These are phyloP conservation scores for Artibeus lituratus DNA, from an alignment of 2,797 vertebrate species.

Conservation along the genomic window DNA sequence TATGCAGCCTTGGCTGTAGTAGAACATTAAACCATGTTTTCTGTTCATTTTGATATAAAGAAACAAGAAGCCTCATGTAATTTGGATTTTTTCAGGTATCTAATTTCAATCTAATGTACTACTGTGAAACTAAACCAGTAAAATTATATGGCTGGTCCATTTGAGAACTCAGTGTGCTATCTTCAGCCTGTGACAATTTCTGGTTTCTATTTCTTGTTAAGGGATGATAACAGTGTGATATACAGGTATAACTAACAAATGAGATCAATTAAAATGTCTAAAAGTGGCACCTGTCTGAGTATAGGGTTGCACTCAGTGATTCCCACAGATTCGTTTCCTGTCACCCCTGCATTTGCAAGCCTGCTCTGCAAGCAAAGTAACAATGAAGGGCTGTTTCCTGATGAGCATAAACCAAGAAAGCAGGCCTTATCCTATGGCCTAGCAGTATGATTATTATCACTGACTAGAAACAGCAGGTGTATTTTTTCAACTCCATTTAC, in stretches of 20 bases:
- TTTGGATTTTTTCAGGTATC: conserved; percentile 93
- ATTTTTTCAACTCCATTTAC: conserved; percentile 80
- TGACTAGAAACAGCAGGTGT: conserved; percentile 79
- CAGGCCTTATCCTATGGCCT: conserved; percentile 82
- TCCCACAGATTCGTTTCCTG: conserved; percentile 92
- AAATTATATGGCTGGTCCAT: conserved; percentile 85
- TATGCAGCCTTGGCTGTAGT: conserved; percentile 53
- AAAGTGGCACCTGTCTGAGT: conserved; percentile 91
- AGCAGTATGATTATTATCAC: conserved; percentile 89
- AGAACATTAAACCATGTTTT: conserved; percentile 90
- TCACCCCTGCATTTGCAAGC: conserved; percentile 84
- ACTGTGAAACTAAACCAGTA: conserved; percentile 91
- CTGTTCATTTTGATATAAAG: conserved; percentile 89
- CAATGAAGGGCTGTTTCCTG: conserved; percentile 93
- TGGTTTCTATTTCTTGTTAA: conserved; percentile 86
- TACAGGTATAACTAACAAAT: conserved; percentile 97
- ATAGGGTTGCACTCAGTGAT: conserved; percentile 94
- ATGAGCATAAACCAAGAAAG: conserved; percentile 88
- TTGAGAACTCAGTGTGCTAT: conserved; percentile 80
- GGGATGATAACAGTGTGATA: conserved; percentile 91
- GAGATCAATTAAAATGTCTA: conserved; percentile 96
- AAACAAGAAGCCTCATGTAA: conserved; percentile 95
- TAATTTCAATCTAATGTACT: conserved; percentile 89
- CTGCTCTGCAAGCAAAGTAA: conserved; percentile 84
- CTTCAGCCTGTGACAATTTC: conserved; percentile 83